Percentiles rank a stretch among this genome's conserved stretches.
Conservation (phyloP, 2,888 invertebrate genomes). For the Quadroppia sp. region DNA sequence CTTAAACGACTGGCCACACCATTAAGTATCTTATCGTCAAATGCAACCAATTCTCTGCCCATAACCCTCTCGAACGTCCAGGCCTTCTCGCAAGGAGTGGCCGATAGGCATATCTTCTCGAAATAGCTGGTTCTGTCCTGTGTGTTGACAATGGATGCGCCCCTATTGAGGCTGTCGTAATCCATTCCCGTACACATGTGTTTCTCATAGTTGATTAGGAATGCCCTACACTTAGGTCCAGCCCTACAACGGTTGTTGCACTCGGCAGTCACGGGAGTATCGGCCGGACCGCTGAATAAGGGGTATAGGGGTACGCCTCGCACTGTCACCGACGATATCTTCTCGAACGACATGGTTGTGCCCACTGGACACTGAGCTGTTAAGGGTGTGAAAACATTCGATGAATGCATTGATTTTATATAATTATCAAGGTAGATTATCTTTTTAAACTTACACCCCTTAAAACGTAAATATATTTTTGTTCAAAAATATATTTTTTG, state of each 20-base stretch:
- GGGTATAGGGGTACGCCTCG: constrained; percentile 44
- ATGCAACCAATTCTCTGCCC: constrained; percentile 68
- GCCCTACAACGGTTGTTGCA: constrained; percentile 46
- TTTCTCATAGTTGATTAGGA: constrained; percentile 48
- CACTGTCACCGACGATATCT: constrained; percentile 47
- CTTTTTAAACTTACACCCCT: no score
- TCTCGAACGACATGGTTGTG: constrained; percentile 48
- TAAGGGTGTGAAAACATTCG: background rate
- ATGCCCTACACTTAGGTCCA: constrained; percentile 46
- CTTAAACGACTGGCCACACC: constrained; percentile 62
- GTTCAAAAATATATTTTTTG: no score
- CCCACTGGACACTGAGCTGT: constrained; percentile 47
- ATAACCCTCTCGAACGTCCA: constrained; percentile 74
- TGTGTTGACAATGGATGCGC: constrained; percentile 43
- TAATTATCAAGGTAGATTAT: no score
- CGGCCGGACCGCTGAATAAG: constrained; percentile 45
- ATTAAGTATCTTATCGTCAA: constrained; percentile 61
- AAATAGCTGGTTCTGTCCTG: constrained; percentile 60
- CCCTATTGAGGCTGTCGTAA: constrained; percentile 43
- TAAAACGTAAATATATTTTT: no score
- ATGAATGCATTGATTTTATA: background rate
- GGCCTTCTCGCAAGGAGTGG: constrained; percentile 56
- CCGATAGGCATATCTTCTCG: constrained; percentile 56
- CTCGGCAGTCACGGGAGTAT: constrained; percentile 44
- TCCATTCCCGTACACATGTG: constrained; percentile 46